Conservation (phyloP, 2,113 vertebrate species). For the Stictonetta naevosa region DNA sequence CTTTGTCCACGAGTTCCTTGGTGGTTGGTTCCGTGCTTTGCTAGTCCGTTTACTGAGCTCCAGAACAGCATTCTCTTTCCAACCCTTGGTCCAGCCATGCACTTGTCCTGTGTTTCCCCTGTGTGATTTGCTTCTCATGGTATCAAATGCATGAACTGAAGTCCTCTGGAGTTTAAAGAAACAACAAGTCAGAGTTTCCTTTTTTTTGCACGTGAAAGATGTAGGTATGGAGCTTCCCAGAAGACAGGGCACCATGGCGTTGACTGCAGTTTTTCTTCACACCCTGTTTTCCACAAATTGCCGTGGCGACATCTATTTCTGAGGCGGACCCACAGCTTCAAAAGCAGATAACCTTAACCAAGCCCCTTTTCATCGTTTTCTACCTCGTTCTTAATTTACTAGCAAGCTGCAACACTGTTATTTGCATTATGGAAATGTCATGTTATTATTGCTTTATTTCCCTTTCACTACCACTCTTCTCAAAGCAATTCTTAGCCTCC, state of each 20-base stretch:
- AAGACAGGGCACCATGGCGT: not conserved
- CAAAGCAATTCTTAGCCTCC: not conserved
- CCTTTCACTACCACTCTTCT: not conserved
- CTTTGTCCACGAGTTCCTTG: not conserved
- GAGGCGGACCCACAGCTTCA: not conserved
- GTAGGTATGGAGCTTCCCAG: not conserved
- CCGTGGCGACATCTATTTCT: not conserved
- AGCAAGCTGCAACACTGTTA: not conserved
- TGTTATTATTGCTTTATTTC: not conserved
- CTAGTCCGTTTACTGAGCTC: not conserved
- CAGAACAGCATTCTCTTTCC: not conserved
- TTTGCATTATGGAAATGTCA: not conserved
- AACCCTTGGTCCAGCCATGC: not conserved
- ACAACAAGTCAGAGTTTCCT: not conserved
- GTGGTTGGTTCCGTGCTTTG: not conserved
- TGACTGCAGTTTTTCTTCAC: not conserved
- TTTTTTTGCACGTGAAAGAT: not conserved
- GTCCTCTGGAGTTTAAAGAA: not conserved
- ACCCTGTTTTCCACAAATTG: not conserved
- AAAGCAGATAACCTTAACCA: not conserved
- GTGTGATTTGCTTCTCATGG: not conserved
- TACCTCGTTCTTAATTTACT: not conserved
- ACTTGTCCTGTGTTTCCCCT: not conserved
- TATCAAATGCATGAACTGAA: accelerated
- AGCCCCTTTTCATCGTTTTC: not conserved